Base-by-base conservation (phyloP, 2,113 vertebrate genomes). In the Pongo abelii region DNA sequence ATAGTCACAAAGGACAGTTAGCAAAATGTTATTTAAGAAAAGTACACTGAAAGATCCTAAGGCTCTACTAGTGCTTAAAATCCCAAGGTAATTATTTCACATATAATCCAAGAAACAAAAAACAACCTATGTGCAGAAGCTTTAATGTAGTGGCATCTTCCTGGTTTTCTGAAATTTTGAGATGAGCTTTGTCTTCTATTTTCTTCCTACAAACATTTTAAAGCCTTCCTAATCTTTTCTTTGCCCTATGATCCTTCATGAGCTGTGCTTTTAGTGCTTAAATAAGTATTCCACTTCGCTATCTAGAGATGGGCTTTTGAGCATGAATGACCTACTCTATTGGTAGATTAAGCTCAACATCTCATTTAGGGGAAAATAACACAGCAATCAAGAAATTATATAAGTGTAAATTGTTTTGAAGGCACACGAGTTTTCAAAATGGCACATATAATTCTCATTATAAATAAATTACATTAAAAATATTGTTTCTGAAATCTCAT, bases 171-270 rank as follows among this genome's bases (percentile, higher is more conserved):
- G 79, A 87, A 84, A 70, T 59, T 84, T 38, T 16, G 46, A 93
- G 78, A 59, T 75, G 69, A 81, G 38, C 11, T 89, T 40, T 89
- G 81, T 92, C 74, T 40, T 97, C 74, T 94, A n/a, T 93, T 94
- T 96, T 97, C 89, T 93, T 92, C 79, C 89, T 96, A 43, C 52
- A 95, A 91, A 94, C 50, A 89, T 46, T 74, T 85, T 43, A 95
- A 96, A 96, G 72, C 38, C 35, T 59, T 64, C 50, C 59, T 95
- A 84, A 88, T 93, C 78, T 86, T 92, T 81, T 18, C 55, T 94
- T 94, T 86, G 40, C 20, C 88, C 72, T 89, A 32, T 70, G 17
- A 59, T 80, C 43, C 52, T 93, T 61, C 20, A 32, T 6, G 1
- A 86, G 74, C 67, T 79, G 16, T 83, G 30, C 38, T 86, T 83